Base-by-base conservation (phyloP, 1,140 invertebrate species). In the Teleogryllus occipitalis region DNA sequence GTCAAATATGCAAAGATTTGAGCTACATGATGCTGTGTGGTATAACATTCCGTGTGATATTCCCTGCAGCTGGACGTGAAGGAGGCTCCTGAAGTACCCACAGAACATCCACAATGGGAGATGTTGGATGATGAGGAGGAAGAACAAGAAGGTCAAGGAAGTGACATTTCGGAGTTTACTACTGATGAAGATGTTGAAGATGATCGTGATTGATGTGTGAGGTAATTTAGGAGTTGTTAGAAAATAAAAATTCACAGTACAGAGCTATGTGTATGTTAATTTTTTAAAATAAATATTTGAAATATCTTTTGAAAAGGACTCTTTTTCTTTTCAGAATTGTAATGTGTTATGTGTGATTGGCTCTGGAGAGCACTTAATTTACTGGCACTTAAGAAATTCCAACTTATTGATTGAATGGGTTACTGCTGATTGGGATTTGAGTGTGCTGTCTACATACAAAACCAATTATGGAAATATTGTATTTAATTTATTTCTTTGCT, bases 91-190 rank as follows among this genome's bases (percentile, higher is more conserved):
- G 94, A 93, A 83, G 89, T 97, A 82, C 93, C 94, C 65, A 93
- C 93, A 65, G 95, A 96, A 84, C 96, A 98, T 89, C 96, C 96
- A 14, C 96, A 98, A 87, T 98, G 97, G 97, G 96, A 98, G 82
- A 94, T 97, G 82, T 95, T 95, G 76, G 96, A 97, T 83, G 95
- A 97, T 80, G 97, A 98, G 84, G 94, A 95, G 78, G 95, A 97
- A 72, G 88, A 90, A 76, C 89, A 90, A 76, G 92, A 93, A 81
- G 89, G 92, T 21, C 89, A 92, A 80, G 89, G 90, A 81, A 90
- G 88, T 81, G 89, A 91, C 84, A 89, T 91, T 86, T 92, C 91
- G 82, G 91, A 92, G 83, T 92, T 90, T 84, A 91, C 91, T n/a
- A 92, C 91, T 72, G 91, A 92, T 82, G 91, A 92, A 83, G 91